Percentiles rank a stretch among this genome's conserved stretches.
Conservation (phyloP, 2,888 invertebrate species). For the Lobophora halterata region DNA sequence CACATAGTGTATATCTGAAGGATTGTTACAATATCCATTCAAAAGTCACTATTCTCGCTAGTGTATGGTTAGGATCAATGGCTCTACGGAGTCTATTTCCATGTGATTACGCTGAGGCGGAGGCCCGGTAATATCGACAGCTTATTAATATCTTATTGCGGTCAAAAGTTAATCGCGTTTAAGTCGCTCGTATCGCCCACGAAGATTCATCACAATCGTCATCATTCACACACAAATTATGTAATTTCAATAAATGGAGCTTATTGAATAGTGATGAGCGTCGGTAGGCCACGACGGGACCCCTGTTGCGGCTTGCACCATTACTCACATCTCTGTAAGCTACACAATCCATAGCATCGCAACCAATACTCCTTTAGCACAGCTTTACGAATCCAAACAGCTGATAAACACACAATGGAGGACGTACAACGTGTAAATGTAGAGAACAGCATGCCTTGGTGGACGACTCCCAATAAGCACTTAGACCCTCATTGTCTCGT, state of each 20-base stretch:
- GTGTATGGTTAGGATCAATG: too few relatives aligned
- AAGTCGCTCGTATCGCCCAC: slow-evolving; percentile 78
- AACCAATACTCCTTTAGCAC: slow-evolving; percentile 4
- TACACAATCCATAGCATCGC: slow-evolving; percentile 4
- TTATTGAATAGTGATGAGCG: slow-evolving; percentile 81
- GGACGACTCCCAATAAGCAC: slow-evolving; percentile 47
- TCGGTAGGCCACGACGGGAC: slow-evolving; percentile 68
- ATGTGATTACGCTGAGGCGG: slow-evolving; percentile 57
- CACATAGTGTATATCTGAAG: too few relatives aligned
- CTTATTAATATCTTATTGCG: slow-evolving; percentile 74
- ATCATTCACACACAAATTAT: slow-evolving; percentile 82
- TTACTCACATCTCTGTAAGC: slow-evolving; percentile 33
- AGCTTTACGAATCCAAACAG: not conserved
- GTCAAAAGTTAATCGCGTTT: slow-evolving; percentile 80
- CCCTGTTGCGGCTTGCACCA: slow-evolving; percentile 55
- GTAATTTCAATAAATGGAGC: slow-evolving; percentile 80
- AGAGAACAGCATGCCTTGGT: slow-evolving; percentile 8
- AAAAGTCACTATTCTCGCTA: too few relatives aligned
- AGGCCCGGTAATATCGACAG: slow-evolving; percentile 48
- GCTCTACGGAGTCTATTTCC: slow-evolving; percentile 56
- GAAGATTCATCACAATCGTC: slow-evolving; percentile 80
- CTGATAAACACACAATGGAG: slow-evolving; percentile 13
- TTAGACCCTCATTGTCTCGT: slow-evolving; percentile 68
- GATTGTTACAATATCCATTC: slow-evolving; percentile 45
- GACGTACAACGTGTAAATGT: slow-evolving; percentile 6